These are phyloP conservation scores for Balanococcus diminutus DNA, from an alignment of 2,888 invertebrate species.

Conservation along the genomic window DNA sequence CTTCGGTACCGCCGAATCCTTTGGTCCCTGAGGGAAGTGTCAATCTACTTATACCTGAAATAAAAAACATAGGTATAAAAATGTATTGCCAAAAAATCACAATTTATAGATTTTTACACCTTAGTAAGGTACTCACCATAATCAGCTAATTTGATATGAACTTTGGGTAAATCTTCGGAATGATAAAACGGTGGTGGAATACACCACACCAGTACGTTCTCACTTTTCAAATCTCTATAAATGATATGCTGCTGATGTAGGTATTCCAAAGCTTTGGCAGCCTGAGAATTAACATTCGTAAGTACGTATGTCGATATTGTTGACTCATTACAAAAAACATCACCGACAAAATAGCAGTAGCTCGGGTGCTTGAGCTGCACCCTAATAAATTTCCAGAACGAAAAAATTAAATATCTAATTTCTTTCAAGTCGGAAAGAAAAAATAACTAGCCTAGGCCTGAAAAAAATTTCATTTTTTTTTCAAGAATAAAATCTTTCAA, in stretches of 20 bases:
- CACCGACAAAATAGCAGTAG: too few species aligned
- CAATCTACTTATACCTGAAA: slow-evolving; percentile 85
- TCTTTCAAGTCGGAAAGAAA: too few species aligned
- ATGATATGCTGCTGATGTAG: slow-evolving; percentile 91
- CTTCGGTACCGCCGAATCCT: slow-evolving; percentile 98
- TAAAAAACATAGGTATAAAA: too few species aligned
- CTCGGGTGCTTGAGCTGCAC: too few species aligned
- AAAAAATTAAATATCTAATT: too few species aligned
- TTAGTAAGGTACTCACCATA: slow-evolving; percentile 75
- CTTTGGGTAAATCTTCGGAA: slow-evolving; percentile 63
- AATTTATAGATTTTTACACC: neutral
- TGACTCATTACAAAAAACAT: too few species aligned
- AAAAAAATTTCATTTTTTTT: too few species aligned
- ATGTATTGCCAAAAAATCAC: neutral
- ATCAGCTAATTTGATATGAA: slow-evolving; percentile 94
- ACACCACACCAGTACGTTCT: slow-evolving; percentile 98
- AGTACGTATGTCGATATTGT: slow-evolving; percentile 54
- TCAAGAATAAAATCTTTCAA: too few species aligned
- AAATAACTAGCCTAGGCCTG: too few species aligned
- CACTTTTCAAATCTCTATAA: slow-evolving; percentile 91
- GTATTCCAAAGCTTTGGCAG: slow-evolving; percentile 93
- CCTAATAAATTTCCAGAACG: too few species aligned
- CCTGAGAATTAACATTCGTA: slow-evolving; percentile 61
- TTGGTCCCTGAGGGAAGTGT: slow-evolving; percentile 90
- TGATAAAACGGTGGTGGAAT: slow-evolving; percentile 80